These are phyloP conservation scores for Oryzias celebensis DNA, from an alignment of 2,113 vertebrate species.

Conservation along the genomic window DNA sequence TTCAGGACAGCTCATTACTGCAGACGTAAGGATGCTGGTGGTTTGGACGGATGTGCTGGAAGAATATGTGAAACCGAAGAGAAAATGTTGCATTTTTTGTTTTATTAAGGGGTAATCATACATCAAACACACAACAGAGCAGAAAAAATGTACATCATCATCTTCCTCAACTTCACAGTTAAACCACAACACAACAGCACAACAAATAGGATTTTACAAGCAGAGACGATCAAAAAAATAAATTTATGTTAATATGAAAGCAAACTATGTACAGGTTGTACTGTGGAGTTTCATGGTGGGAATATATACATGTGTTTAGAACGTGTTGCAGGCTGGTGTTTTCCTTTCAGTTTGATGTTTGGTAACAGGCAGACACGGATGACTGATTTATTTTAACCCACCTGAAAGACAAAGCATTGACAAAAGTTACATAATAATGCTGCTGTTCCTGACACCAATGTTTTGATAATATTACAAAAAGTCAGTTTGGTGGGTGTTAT, in stretches of 20 bases:
- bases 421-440: background rate
- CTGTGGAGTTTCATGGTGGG: background rate
- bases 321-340: background rate
- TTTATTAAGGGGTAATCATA: background rate
- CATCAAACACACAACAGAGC: background rate
- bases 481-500: background rate
- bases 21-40: slow-evolving; percentile 13
- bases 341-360: background rate
- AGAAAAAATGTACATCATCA: slow-evolving; percentile 58
- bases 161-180: slow-evolving; percentile 29
- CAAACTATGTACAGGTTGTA: slow-evolving; percentile 41
- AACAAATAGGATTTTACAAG: background rate
- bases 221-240: slow-evolving; percentile 1
- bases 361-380: background rate
- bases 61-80: slow-evolving; percentile 11
- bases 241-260: background rate
- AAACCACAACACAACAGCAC: background rate
- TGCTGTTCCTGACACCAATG: background rate
- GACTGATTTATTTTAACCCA: slow-evolving; percentile 28
- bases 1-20: background rate
- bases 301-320: slow-evolving; percentile 11
- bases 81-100: slow-evolving; percentile 3
- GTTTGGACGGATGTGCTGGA: background rate
- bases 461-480: background rate
- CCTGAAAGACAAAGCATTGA: slow-evolving; percentile 49